phyloP scores from a whole-genome alignment of 2,888 invertebrate species.

The Andricus curvator region DNA sequence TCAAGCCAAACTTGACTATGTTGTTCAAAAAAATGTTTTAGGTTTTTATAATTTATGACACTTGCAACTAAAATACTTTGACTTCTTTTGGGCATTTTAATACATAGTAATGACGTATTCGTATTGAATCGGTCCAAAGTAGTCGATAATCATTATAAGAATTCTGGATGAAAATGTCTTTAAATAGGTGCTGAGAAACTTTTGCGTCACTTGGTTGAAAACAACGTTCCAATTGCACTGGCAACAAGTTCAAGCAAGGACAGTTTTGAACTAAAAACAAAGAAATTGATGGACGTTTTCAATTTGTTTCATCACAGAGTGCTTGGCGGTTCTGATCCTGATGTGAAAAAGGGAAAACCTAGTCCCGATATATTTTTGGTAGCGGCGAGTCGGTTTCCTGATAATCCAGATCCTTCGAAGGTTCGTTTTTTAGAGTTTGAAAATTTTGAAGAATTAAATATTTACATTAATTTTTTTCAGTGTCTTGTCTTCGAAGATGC shows the following conservation, averaged over 20 bases:
- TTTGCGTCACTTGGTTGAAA: conserved; percentile 82
- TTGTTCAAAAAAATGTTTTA: too few species aligned
- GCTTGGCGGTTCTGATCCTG: conserved; percentile 83
- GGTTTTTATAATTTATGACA: too few species aligned
- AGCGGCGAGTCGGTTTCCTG: conserved; percentile 82
- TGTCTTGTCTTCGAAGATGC: conserved; percentile 85
- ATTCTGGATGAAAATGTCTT: conserved; percentile 12
- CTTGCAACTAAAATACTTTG: not conserved
- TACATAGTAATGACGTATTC: not conserved
- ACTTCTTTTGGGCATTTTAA: not conserved
- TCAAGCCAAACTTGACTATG: too few species aligned
- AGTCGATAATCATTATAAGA: not conserved
- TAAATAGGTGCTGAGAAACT: conserved; percentile 80
- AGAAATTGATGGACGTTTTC: conserved; percentile 79
- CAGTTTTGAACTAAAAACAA: conserved; percentile 81
- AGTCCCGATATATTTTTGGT: conserved; percentile 85
- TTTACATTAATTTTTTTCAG: conserved; percentile 67
- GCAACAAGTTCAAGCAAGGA: conserved; percentile 84
- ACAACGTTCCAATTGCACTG: conserved; percentile 84
- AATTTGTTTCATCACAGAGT: conserved; percentile 82
- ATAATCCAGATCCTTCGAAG: conserved; percentile 77
- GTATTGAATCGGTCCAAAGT: not conserved
- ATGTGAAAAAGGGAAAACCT: conserved; percentile 86
- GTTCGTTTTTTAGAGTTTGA: conserved; percentile 54
- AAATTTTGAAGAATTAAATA: not conserved